These are phyloP conservation scores for Atethmia centrago DNA, from an alignment of 2,888 invertebrate genomes.

Conservation along the genomic window DNA sequence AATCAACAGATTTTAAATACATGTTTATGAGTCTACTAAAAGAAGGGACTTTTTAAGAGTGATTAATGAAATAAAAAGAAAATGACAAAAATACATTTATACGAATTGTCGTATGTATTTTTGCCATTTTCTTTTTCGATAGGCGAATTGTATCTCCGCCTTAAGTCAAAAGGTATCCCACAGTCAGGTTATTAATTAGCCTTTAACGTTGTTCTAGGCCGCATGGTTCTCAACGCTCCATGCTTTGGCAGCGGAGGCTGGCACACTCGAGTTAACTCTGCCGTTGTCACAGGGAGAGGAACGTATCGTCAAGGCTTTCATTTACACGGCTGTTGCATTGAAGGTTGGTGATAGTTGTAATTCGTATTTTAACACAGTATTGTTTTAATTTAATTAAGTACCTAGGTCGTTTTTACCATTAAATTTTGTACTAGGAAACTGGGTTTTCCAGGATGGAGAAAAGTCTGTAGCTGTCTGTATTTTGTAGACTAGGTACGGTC, in stretches of 20 bases:
- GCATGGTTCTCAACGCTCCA: conserved; percentile 80
- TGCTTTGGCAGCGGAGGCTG: conserved; percentile 84
- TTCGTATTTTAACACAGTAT: background rate
- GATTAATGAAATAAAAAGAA: too few species aligned
- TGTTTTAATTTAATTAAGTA: background rate
- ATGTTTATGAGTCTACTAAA: too few species aligned
- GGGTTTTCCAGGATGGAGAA: background rate
- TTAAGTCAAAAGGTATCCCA: background rate
- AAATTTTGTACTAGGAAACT: background rate
- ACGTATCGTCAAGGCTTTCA: conserved; percentile 74
- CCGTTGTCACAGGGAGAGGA: conserved; percentile 80
- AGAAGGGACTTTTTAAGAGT: too few species aligned
- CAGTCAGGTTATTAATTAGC: background rate
- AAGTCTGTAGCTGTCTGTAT: background rate
- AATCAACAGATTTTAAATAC: too few species aligned
- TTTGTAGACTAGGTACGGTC: background rate
- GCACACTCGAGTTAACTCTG: conserved; percentile 80
- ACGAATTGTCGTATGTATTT: too few species aligned
- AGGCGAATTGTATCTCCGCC: too few species aligned
- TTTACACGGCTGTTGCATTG: conserved; percentile 77
- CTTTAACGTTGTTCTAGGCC: conserved; percentile 2
- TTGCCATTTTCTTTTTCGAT: too few species aligned
- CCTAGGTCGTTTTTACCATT: background rate
- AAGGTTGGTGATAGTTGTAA: conserved; percentile 71
- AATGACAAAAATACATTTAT: too few species aligned